phyloP scores from a whole-genome alignment of 2,888 invertebrate species.

The Chorisops tibialis region DNA sequence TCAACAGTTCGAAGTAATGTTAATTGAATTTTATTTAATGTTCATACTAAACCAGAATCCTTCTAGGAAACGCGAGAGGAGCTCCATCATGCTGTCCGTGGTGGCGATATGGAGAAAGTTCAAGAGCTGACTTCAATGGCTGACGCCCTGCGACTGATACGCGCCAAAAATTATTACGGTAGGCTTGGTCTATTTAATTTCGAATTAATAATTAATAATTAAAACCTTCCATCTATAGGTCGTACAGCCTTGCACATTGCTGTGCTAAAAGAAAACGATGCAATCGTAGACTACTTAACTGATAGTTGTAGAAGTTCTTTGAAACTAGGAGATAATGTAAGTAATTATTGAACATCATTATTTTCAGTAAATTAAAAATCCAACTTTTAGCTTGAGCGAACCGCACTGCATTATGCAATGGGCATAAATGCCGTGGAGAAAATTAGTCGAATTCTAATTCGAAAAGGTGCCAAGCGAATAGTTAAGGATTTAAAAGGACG shows the following conservation, averaged over 20 bases:
- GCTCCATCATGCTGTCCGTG: constrained; percentile 69
- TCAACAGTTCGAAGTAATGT: constrained; percentile 68
- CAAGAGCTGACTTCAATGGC: constrained; percentile 55
- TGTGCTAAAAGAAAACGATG: constrained; percentile 76
- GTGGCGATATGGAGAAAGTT: constrained; percentile 61
- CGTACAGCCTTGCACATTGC: constrained; percentile 82
- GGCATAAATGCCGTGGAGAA: constrained; percentile 80
- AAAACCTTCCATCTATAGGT: constrained; percentile 53
- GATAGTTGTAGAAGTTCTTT: constrained; percentile 70
- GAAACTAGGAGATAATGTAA: constrained; percentile 80
- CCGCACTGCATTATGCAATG: constrained; percentile 88
- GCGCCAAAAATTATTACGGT: constrained; percentile 52
- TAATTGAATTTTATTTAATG: not conserved
- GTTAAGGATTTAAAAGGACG: constrained; percentile 84
- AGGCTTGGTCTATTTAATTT: constrained; percentile 15
- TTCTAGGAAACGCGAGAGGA: constrained; percentile 70
- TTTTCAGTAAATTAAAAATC: constrained; percentile 6
- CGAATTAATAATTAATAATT: not conserved
- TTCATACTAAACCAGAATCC: too few species aligned
- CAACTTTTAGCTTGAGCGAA: constrained; percentile 71
- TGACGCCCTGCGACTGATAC: constrained; percentile 45
- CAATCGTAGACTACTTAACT: constrained; percentile 74
- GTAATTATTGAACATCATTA: constrained; percentile 39
- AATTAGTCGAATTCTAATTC: constrained; percentile 74
- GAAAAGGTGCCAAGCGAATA: constrained; percentile 78